Conservation (phyloP, 1,140 invertebrate species). For the Solen grandis region DNA sequence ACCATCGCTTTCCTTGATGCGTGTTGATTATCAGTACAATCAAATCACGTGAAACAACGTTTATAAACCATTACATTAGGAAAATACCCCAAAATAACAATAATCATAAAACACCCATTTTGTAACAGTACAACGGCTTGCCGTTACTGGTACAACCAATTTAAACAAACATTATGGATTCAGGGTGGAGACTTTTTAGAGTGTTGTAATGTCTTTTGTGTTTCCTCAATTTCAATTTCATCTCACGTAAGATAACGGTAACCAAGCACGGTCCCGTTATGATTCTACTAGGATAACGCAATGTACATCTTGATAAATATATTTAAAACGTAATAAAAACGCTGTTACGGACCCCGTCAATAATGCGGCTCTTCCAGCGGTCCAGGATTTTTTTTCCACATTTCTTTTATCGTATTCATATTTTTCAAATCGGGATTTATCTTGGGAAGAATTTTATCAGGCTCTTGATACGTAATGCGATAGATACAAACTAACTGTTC, state of each 20-base stretch:
- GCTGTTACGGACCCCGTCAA: not conserved
- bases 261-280: not conserved
- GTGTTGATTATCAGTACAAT: too few species aligned
- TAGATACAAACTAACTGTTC: not conserved
- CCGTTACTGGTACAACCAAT: not conserved
- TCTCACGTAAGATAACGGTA: not conserved
- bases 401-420: not conserved
- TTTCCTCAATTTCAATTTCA: not conserved
- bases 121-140: not conserved
- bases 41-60: too few species aligned
- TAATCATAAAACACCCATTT: not conserved
- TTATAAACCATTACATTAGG: too few species aligned
- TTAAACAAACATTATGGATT: not conserved
- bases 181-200: not conserved
- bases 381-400: not conserved
- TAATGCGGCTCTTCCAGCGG: not conserved
- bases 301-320: not conserved
- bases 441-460: not conserved
- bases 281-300: not conserved
- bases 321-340: not conserved
- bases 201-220: not conserved
- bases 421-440: not conserved
- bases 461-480: not conserved
- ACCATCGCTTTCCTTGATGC: too few species aligned
- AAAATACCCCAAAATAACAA: too few species aligned